Evolutionary conservation across 2,113 vertebrate genomes (phyloP), one percentile per base, ranked within the genome.

Genomic region (Cottus gobio): DNA sequence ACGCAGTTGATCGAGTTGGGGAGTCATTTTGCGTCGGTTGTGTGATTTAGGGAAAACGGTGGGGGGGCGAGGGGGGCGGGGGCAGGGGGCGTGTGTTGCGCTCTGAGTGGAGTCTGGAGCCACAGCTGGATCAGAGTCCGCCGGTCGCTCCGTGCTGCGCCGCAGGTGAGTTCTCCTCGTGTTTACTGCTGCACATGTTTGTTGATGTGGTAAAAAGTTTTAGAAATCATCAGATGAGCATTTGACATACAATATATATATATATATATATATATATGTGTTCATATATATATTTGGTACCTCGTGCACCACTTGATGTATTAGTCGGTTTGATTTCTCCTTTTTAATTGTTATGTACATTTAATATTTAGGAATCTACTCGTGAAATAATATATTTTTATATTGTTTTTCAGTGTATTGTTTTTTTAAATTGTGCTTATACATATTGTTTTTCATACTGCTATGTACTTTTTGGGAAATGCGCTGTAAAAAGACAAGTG

Each of bases 91-190:
- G 36, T 37, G 36, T 37, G 36, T 37, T n/a, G n/a, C n/a, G n/a
- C n/a, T 56, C 50, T 58, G 75, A 46, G 15, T 12, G 2, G 22
- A 54, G 12, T 22, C 39, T 58, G 74, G 4, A 74, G 71, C 67
- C 64, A 52, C 91, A 87, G 79, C 81, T 86, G 84, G 79, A 82
- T 46, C 80, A 78, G 71, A 72, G 61, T 31, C 36, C 18, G 34
- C 18, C 48, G 18, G 58, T 71, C 39, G 24, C 67, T 74, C 48
- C 30, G 79, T 4, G 54, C 54, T 13, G 64, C 39, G 30, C 69
- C 50, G 54, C 91, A 91, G 89, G 92, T 93, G 90, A 93, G 92
- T 85, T 74, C 50, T 36, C 26, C 18, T 64, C 34, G 2, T 42
- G 15, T 65, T 63, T 12, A 7, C 13, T 61, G 5, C 18, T 16